phyloP scores from a whole-genome alignment of 2,888 invertebrate species.

The Lasioglossum calceatum region DNA sequence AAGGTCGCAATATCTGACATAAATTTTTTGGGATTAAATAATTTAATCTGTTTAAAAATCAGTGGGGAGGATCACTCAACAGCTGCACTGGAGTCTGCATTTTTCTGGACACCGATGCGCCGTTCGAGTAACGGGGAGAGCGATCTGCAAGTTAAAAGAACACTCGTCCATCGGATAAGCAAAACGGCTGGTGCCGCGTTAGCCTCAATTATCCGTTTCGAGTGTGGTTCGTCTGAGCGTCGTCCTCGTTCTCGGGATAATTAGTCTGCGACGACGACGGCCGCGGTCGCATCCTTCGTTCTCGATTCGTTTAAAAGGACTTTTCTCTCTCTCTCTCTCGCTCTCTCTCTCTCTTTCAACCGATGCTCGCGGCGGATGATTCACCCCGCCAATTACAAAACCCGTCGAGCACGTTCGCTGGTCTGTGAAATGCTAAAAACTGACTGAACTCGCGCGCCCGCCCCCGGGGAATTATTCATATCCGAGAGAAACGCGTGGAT shows the following conservation, averaged over 20 bases:
- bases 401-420: conserved; percentile 59
- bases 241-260: conserved; percentile 27
- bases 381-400: conserved; percentile 62
- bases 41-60: background rate
- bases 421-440: conserved; percentile 56
- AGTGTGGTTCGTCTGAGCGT: conserved; percentile 16
- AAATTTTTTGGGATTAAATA: background rate
- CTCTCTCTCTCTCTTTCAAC: background rate
- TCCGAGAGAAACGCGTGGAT: conserved; percentile 42
- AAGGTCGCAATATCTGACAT: background rate
- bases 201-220: conserved; percentile 6
- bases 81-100: background rate
- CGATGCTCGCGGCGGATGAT: conserved; percentile 50
- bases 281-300: conserved; percentile 32
- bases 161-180: conserved; percentile 8
- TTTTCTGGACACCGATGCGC: background rate
- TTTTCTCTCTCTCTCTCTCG: background rate
- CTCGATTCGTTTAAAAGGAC: conserved; percentile 53
- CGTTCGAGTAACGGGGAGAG: background rate
- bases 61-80: background rate
- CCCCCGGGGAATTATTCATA: conserved; percentile 62
- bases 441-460: conserved; percentile 28
- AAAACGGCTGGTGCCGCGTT: conserved; percentile 27
- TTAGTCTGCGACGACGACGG: conserved; percentile 21
- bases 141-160: conserved; percentile 4